Evolutionary conservation across 53 echinoderm and acorn worm genomes (phyloP), one percentile per base, ranked within the genome.

Genomic region (Echinarachnius parma): DNA sequence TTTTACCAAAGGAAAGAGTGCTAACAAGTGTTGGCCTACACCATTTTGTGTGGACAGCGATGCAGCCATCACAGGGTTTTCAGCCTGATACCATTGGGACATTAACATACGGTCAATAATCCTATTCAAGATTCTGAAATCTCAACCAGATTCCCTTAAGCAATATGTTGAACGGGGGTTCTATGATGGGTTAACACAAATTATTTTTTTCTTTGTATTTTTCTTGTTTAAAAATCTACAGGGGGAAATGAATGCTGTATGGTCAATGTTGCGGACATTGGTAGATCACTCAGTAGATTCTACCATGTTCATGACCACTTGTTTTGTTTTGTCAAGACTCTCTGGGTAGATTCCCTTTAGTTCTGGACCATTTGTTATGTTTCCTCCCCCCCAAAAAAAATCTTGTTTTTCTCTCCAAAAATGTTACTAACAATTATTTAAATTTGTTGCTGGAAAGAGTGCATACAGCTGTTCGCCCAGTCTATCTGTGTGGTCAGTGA

Each of bases 51-150:
- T 81, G 0, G 64, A 79, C 2, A 59, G 78, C 13, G 84, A 85
- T n/a, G 64, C 82, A 0, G 46, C 68, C 50, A 81, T 87, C 18
- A 77, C 87, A 1, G 48, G 84, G 9, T 81, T 85, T 14, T 60
- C 84, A 4, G 46, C 59, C 31, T 53, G 56, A 13, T 81, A 71
- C 71, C 79, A 76, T 65, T 66, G 10, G 82, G 84, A 3, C 57
- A 90, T 64, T 77, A 88, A 52, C 96, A 96, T 42, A 91, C 91
- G 78, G 79, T n/a, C n/a, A n/a, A n/a, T n/a, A n/a, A n/a, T n/a
- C n/a, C n/a, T n/a, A n/a, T n/a, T n/a, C n/a, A n/a, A n/a, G n/a
- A n/a, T n/a, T n/a, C n/a, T n/a, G n/a, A n/a, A n/a, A n/a, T n/a
- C n/a, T n/a, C n/a, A n/a, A n/a, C n/a, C n/a, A n/a, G n/a, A n/a